These are phyloP conservation scores for Miltochrista miniata DNA, from an alignment of 2,888 invertebrate species.

Conservation along the genomic window DNA sequence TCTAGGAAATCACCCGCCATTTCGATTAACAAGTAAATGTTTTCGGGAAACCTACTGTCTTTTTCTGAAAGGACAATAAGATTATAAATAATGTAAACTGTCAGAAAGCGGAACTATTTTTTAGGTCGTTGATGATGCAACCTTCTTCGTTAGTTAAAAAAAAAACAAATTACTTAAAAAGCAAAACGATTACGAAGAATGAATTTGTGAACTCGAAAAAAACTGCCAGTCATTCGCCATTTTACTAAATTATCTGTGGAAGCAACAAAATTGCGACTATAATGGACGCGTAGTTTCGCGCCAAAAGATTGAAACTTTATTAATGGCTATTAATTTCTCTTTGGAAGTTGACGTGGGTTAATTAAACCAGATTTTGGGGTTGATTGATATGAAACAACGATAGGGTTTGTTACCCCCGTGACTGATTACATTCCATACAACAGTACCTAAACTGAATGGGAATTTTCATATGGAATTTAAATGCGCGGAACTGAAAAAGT, in stretches of 20 bases:
- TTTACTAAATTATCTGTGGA: constrained; percentile 50
- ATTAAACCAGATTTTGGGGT: constrained; percentile 33
- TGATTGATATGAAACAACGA: constrained; percentile 32
- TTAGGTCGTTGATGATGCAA: background rate
- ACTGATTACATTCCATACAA: background rate
- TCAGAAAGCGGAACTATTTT: constrained; percentile 1
- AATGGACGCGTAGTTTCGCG: constrained; percentile 40
- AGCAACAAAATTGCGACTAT: constrained; percentile 40
- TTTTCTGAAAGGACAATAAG: background rate
- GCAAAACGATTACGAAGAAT: constrained; percentile 29
- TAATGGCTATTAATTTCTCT: constrained; percentile 42
- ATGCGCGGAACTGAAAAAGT: too few species aligned
- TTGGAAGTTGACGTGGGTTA: constrained; percentile 34
- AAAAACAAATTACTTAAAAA: constrained; percentile 23
- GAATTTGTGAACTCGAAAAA: constrained; percentile 41
- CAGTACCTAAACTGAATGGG: too few species aligned
- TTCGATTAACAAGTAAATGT: background rate
- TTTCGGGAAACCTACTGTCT: background rate
- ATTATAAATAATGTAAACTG: background rate
- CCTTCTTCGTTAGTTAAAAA: constrained; percentile 4
- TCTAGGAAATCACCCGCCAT: background rate
- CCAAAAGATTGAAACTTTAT: constrained; percentile 47
- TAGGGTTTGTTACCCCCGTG: background rate
- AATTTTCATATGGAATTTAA: too few species aligned
- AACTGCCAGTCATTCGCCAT: constrained; percentile 53